Conservation (phyloP, 2,888 invertebrate genomes). For the Zootermopsis nevadensis region DNA sequence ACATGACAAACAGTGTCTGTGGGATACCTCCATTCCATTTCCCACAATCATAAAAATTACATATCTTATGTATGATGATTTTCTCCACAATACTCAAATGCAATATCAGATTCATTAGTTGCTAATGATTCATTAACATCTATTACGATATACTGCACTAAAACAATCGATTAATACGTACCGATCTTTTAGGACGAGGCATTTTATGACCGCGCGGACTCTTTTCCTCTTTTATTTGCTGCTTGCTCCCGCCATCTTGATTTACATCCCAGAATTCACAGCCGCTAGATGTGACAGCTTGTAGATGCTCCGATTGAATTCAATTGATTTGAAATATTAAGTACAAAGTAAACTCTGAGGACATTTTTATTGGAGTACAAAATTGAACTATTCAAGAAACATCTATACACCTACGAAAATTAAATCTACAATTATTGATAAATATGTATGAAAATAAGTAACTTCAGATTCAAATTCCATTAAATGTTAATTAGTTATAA, state of each 20-base stretch:
- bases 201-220: constrained; percentile 57
- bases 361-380: too few species aligned
- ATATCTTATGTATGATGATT: constrained; percentile 57
- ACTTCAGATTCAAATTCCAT: background rate
- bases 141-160: background rate
- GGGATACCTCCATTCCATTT: constrained; percentile 35
- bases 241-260: constrained; percentile 57
- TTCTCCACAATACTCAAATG: constrained; percentile 43
- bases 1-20: constrained; percentile 20
- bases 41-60: constrained; percentile 60
- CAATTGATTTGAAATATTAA: background rate
- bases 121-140: background rate
- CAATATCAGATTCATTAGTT: constrained; percentile 15
- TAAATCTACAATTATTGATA: background rate
- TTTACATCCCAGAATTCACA: constrained; percentile 59
- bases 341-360: background rate
- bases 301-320: background rate
- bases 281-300: constrained; percentile 53
- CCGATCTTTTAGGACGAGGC: constrained; percentile 63
- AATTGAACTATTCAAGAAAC: background rate
- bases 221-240: constrained; percentile 52
- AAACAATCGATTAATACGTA: constrained; percentile 58
- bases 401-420: background rate
- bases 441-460: background rate
- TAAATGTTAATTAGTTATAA: background rate